Percentiles rank a stretch among this genome's conserved stretches.
Conservation (phyloP, 2,888 invertebrate species). For the Nematopogon swammerdamellus region DNA sequence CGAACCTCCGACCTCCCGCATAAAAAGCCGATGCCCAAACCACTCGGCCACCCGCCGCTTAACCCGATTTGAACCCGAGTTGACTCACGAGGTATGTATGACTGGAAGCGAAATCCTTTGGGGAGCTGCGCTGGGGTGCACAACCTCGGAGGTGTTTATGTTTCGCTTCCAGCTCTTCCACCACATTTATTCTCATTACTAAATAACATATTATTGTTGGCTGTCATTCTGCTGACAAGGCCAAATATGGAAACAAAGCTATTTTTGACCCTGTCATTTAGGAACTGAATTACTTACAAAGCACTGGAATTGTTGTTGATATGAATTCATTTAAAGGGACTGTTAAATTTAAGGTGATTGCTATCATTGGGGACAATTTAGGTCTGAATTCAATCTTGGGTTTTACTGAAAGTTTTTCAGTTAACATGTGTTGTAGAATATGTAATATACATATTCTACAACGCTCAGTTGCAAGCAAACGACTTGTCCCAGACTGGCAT, state of each 20-base stretch:
- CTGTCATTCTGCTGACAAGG: too few relatives aligned
- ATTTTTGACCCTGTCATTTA: too few relatives aligned
- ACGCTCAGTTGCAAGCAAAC: conserved; percentile 1
- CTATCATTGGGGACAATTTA: conserved; percentile 9
- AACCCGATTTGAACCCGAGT: not conserved
- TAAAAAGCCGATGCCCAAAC: too few relatives aligned
- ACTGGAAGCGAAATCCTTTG: not conserved
- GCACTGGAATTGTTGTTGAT: too few relatives aligned
- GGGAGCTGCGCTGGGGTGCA: conserved; percentile 8
- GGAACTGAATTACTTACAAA: too few relatives aligned
- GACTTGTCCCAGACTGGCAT: conserved; percentile 5
- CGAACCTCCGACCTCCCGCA: too few relatives aligned
- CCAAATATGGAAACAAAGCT: too few relatives aligned
- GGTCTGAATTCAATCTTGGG: conserved; percentile 10
- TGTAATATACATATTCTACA: conserved; percentile 1
- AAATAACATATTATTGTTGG: too few relatives aligned
- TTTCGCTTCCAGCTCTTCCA: conserved; percentile 2
- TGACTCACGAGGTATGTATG: not conserved
- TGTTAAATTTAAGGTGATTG: too few relatives aligned
- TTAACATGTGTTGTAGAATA: conserved; percentile 10
- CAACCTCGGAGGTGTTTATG: conserved; percentile 13
- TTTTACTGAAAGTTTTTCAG: conserved; percentile 12
- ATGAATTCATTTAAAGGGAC: too few relatives aligned
- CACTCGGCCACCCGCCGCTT: too few relatives aligned
- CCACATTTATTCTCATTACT: too few relatives aligned